phyloP scores from a whole-genome alignment of 1,140 invertebrate genomes.

The Galleria mellonella region DNA sequence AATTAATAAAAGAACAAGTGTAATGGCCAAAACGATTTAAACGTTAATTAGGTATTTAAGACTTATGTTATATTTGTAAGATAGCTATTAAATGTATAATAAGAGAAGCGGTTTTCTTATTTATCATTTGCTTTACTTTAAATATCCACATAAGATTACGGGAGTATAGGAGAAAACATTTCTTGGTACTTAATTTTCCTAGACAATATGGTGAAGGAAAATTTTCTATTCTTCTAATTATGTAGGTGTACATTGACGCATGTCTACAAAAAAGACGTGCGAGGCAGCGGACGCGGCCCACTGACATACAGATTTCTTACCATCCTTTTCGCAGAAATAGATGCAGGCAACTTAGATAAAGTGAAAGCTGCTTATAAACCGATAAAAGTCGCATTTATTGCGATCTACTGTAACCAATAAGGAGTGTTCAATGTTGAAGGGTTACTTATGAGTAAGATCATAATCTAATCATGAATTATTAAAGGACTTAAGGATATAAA shows the following conservation, averaged over 20 bases:
- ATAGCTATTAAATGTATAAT: too few species aligned
- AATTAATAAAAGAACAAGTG: too few species aligned
- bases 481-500: too few species aligned
- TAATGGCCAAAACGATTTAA: too few species aligned
- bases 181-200: too few species aligned
- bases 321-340: constrained; percentile 69
- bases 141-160: too few species aligned
- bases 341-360: constrained; percentile 62
- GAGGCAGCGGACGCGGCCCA: constrained; percentile 62
- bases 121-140: too few species aligned
- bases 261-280: constrained; percentile 54
- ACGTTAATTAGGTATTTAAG: too few species aligned
- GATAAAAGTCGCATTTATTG: constrained; percentile 63
- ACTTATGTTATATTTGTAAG: too few species aligned
- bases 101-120: too few species aligned
- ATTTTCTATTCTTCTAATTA: constrained; percentile 60
- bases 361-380: constrained; percentile 67
- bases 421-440: constrained; percentile 32
- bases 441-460: constrained; percentile 1
- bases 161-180: too few species aligned
- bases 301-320: constrained; percentile 68
- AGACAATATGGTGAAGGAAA: constrained; percentile 8
- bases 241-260: constrained; percentile 54
- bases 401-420: constrained; percentile 36
- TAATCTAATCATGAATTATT: too few species aligned